Conservation (phyloP, 2,797 vertebrate genomes). For the Pangasius sanitwongsei region DNA sequence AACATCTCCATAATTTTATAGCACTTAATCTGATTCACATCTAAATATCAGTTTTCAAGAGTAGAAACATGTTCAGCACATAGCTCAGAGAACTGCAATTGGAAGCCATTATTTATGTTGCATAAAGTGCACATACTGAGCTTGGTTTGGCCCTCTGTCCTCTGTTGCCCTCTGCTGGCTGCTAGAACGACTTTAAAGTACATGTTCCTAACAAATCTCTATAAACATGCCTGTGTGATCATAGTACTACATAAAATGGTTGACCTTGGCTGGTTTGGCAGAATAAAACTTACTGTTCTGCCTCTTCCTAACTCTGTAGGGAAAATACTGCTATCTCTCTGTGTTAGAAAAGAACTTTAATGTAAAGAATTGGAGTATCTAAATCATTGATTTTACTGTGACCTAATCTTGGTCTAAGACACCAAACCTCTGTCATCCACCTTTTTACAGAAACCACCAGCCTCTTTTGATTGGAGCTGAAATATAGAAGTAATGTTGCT, state of each 20-base stretch:
- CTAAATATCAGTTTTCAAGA: not conserved
- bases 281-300: not conserved
- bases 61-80: not conserved
- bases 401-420: not conserved
- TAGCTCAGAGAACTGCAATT: not conserved
- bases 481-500: not conserved
- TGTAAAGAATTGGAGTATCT: not conserved
- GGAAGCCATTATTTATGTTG: not conserved
- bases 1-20: not conserved
- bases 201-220: not conserved
- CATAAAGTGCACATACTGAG: not conserved
- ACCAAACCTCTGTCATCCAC: not conserved
- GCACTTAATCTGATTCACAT: not conserved
- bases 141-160: not conserved
- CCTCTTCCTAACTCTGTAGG: not conserved
- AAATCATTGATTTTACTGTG: not conserved
- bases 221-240: not conserved
- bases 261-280: not conserved
- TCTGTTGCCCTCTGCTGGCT: slow-evolving; percentile 49
- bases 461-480: not conserved
- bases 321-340: not conserved
- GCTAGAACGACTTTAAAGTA: not conserved
- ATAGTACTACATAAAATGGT: not conserved
- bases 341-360: not conserved
- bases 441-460: not conserved